These are phyloP conservation scores for Linyphia triangularis DNA, from an alignment of 2,888 invertebrate genomes.

Conservation along the genomic window DNA sequence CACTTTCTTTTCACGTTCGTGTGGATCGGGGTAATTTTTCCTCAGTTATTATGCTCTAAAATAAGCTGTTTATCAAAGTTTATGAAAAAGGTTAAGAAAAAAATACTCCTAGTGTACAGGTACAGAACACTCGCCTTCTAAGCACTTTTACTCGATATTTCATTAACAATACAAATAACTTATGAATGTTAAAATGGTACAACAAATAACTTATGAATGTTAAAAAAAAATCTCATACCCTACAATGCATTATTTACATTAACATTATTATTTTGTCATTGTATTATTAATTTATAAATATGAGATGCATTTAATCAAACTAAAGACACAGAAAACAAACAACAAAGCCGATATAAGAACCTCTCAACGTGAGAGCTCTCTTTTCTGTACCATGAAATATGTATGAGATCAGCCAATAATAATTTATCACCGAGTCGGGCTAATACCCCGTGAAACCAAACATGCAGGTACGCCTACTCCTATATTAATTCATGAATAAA, in stretches of 20 bases:
- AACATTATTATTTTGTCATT: not conserved
- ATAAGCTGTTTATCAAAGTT: too few relatives aligned
- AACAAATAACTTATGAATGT: too few relatives aligned
- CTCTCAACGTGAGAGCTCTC: not conserved
- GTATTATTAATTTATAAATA: not conserved
- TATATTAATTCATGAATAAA: constrained; percentile 59
- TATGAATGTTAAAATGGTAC: too few relatives aligned
- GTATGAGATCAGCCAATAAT: constrained; percentile 46
- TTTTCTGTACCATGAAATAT: constrained; percentile 43
- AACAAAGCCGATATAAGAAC: not conserved
- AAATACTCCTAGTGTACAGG: too few relatives aligned
- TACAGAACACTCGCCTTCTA: too few relatives aligned
- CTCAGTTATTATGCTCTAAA: too few relatives aligned
- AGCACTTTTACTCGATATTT: too few relatives aligned
- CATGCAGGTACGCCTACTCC: constrained; percentile 48
- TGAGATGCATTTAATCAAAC: constrained; percentile 18
- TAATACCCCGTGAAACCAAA: constrained; percentile 10
- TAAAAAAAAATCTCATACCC: too few relatives aligned
- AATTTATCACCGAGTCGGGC: constrained; percentile 30
- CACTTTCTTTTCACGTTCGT: too few relatives aligned
- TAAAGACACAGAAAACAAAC: not conserved
- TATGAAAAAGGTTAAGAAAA: too few relatives aligned
- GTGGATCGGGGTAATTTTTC: too few relatives aligned
- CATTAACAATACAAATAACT: too few relatives aligned
- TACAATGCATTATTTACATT: not conserved